Percentiles rank a stretch among this genome's conserved stretches.
phyloP scores from a whole-genome alignment of 2,888 invertebrate species.

The Kuschelorhynchus macadamiae region DNA sequence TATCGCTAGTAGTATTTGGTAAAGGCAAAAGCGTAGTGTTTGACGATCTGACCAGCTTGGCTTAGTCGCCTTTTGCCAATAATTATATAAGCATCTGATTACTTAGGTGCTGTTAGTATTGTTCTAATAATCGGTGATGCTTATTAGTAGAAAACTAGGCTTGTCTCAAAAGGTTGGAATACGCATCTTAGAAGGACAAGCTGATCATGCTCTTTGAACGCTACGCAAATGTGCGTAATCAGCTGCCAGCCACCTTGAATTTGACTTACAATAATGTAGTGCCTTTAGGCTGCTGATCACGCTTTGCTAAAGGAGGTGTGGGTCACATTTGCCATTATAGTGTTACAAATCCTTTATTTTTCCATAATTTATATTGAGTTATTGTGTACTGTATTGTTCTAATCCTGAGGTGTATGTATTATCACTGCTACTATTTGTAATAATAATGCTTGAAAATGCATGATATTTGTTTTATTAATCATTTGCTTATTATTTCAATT shows the following conservation, averaged over 20 bases:
- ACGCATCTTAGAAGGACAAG: neutral
- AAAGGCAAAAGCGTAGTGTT: constrained; percentile 57
- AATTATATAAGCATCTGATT: neutral
- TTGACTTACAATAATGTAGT: constrained; percentile 67
- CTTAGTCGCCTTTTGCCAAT: neutral
- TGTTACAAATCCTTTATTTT: constrained; percentile 55
- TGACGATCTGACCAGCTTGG: constrained; percentile 53
- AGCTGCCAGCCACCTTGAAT: constrained; percentile 66
- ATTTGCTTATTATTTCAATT: constrained; percentile 67
- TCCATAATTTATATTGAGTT: constrained; percentile 63
- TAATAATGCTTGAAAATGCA: constrained; percentile 91
- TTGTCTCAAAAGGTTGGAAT: too few relatives aligned
- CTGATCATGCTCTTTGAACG: constrained; percentile 34
- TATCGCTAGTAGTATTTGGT: constrained; percentile 54
- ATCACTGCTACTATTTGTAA: constrained; percentile 82
- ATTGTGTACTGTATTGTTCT: constrained; percentile 71
- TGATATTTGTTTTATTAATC: constrained; percentile 86
- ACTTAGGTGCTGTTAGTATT: too few relatives aligned
- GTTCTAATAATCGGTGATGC: too few relatives aligned
- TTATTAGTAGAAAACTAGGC: too few relatives aligned
- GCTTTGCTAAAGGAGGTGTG: constrained; percentile 66
- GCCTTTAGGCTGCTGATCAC: constrained; percentile 70
- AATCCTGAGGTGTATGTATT: constrained; percentile 73
- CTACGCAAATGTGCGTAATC: constrained; percentile 66
- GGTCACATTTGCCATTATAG: constrained; percentile 64